phyloP scores from a whole-genome alignment of 2,113 vertebrate species.

The Crypturellus undulatus region DNA sequence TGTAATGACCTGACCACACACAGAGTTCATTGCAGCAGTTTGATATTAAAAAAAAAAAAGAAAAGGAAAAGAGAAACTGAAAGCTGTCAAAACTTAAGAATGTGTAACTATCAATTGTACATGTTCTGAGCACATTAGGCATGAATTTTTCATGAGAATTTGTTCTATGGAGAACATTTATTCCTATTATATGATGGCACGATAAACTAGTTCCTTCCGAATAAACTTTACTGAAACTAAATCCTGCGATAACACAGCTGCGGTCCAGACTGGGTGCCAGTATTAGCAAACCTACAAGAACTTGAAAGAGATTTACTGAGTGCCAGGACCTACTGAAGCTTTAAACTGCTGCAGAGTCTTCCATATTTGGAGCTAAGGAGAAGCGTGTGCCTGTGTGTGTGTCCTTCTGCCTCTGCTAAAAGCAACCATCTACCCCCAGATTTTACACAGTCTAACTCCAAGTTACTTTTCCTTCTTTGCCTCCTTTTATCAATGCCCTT shows the following conservation, averaged over 20 bases:
- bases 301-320: constrained; percentile 49
- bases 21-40: neutral
- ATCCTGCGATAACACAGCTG: constrained; percentile 48
- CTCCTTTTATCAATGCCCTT: neutral
- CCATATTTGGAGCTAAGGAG: neutral
- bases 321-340: neutral
- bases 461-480: neutral
- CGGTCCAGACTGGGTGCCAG: constrained; percentile 37
- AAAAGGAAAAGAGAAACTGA: neutral
- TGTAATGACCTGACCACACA: neutral
- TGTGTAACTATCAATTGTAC: neutral
- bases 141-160: constrained; percentile 51
- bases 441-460: fast-evolving
- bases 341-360: constrained; percentile 27
- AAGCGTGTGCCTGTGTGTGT: neutral
- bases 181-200: constrained; percentile 18
- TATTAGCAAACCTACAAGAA: constrained; percentile 30
- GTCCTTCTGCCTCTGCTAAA: neutral
- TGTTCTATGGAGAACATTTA: neutral
- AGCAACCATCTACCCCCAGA: neutral
- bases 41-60: neutral
- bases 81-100: constrained; percentile 9
- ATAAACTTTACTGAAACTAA: constrained; percentile 46
- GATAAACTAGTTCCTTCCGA: constrained; percentile 48
- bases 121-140: neutral